Base-by-base conservation (phyloP, 2,888 invertebrate genomes). In the Aphodius granarius region DNA sequence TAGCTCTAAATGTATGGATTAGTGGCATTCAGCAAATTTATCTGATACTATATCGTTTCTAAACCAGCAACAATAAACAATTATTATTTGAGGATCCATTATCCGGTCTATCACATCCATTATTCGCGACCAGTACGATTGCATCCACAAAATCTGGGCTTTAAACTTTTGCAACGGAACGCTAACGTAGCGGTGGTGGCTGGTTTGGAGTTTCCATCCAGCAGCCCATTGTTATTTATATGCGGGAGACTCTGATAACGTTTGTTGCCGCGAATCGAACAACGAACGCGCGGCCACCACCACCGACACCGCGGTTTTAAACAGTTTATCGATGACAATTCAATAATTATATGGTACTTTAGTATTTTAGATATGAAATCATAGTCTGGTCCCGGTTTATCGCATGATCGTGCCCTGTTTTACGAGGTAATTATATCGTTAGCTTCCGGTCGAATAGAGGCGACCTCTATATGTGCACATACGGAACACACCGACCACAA, bases 261-360 rank as follows among this genome's bases (percentile, higher is more conserved):
- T 43, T 43, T 43, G 43, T 43, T 43, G 43, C 43, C 43, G 43
- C 43, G 43, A 43, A 43, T 13, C 43, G 43, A 9, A 43, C 21
- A 68, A 20, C 68, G 20, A 19, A 20, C 20, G 20, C 68, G 16
- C n/a, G n/a, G n/a, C n/a, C n/a, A 5, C 66, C 19, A n/a, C 68
- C 20, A 20, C 68, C 20, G 21, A n/a, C 21, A 20, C 68, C 73
- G 73, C 76, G 75, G 77, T 76, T 76, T 78, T 78, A 81, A 82
- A 80, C 81, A 81, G 80, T 82, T 81, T 82, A 82, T 81, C 80
- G 80, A 82, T 82, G 82, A 81, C 81, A 81, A 82, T 81, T 81
- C 82, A 81, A 82, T 82, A 82, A 82, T 82, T 81, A 81, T 80
- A 81, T 79, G 79, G 81, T 80, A 81, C 79, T 81, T 82, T 81